Evolutionary conservation across 2,797 vertebrate species (phyloP).

Genomic region (Squalus acanthias): DNA sequence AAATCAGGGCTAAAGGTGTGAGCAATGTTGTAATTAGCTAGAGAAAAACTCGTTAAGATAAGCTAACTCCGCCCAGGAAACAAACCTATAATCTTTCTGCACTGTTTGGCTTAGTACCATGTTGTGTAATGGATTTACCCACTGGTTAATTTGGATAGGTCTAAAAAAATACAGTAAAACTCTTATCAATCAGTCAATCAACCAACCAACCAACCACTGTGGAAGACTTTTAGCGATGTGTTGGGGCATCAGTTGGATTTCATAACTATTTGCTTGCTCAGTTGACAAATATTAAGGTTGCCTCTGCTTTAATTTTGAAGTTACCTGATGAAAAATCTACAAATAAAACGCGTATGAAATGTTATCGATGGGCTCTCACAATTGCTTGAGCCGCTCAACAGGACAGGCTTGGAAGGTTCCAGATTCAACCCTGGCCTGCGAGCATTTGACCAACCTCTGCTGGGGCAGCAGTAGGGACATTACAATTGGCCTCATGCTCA

Average conservation of each 20-base stretch:
- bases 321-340: background rate
- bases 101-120: background rate
- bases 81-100: background rate
- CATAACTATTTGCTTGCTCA: background rate
- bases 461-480: background rate
- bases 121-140: background rate
- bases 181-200: background rate
- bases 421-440: background rate
- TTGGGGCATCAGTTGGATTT: background rate
- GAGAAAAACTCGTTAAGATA: too few relatives aligned
- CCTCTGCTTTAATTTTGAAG: background rate
- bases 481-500: background rate
- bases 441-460: background rate
- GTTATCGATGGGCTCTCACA: background rate
- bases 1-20: background rate
- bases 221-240: too few relatives aligned
- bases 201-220: background rate
- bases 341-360: background rate
- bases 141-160: background rate
- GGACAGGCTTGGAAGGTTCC: background rate
- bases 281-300: background rate
- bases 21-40: background rate
- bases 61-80: background rate
- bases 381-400: background rate
- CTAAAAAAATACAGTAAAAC: background rate